These are phyloP conservation scores for Heliconius sara DNA, from an alignment of 2,888 invertebrate species.

Conservation along the genomic window DNA sequence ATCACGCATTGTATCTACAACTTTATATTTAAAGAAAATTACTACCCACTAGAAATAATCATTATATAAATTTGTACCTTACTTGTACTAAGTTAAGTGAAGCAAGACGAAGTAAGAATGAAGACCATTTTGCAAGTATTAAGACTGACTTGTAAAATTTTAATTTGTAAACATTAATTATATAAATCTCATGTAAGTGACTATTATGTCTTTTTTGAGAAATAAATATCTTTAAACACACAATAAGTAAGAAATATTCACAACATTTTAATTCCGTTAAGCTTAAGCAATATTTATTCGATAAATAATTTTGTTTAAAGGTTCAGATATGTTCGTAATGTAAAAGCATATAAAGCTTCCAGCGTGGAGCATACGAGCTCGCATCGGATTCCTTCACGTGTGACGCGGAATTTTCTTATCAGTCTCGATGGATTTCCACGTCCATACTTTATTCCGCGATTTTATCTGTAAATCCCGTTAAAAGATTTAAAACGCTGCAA, in stretches of 20 bases:
- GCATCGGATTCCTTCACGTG: conserved; percentile 44
- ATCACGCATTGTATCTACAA: too few species aligned
- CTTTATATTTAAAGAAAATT: too few species aligned
- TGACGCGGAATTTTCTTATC: conserved; percentile 48
- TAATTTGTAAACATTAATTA: too few species aligned
- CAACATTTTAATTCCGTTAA: neutral
- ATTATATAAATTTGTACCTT: too few species aligned
- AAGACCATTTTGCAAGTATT: too few species aligned
- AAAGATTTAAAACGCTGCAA: conserved; percentile 39
- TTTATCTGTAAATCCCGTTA: conserved; percentile 40
- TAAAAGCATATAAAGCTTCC: conserved; percentile 30
- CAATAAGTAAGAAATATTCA: conserved; percentile 7
- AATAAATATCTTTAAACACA: too few species aligned
- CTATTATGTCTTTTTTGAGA: too few species aligned
- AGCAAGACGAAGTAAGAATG: too few species aligned
- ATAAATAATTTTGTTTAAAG: conserved; percentile 13
- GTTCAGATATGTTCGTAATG: conserved; percentile 27
- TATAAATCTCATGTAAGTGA: too few species aligned
- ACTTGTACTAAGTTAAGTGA: too few species aligned
- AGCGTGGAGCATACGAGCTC: conserved; percentile 31
- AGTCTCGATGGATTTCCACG: conserved; percentile 47
- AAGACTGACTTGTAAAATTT: too few species aligned
- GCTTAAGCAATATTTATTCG: neutral
- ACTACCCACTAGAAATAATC: too few species aligned
- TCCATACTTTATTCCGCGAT: conserved; percentile 43